Conservation (phyloP, 2,113 vertebrate species). For the Merops nubicus region DNA sequence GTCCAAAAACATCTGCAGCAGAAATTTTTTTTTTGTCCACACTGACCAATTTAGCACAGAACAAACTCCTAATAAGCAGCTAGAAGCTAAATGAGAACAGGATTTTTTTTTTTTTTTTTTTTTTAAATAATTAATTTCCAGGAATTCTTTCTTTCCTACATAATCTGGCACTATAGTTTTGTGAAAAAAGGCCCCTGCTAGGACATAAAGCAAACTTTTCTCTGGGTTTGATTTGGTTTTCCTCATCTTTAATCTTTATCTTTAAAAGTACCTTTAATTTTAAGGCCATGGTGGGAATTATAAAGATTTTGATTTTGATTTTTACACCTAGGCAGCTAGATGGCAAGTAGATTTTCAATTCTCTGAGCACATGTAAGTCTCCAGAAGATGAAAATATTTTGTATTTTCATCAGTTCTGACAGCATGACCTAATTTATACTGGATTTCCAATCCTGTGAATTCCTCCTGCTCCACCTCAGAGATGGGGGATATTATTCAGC, state of each 20-base stretch:
- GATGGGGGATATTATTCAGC: background rate
- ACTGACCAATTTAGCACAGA: background rate
- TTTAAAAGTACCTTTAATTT: background rate
- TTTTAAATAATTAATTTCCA: background rate
- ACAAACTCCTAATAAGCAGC: background rate
- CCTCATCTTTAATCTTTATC: background rate
- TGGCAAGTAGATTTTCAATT: background rate
- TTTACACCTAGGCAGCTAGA: background rate
- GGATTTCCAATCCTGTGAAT: background rate
- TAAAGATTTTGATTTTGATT: background rate
- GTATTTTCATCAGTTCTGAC: background rate
- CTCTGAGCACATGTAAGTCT: background rate
- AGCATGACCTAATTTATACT: background rate
- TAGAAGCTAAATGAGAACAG: background rate
- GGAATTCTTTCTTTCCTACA: background rate
- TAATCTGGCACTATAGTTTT: background rate
- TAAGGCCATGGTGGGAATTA: background rate
- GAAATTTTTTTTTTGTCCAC: background rate
- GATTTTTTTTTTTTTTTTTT: too few species aligned
- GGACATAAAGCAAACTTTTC: background rate
- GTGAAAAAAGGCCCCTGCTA: background rate
- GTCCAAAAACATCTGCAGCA: background rate
- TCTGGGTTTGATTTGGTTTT: background rate
- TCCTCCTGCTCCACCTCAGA: background rate
- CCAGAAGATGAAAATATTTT: background rate